phyloP scores from a whole-genome alignment of 2,888 invertebrate genomes.

The Hylaea fasciaria region DNA sequence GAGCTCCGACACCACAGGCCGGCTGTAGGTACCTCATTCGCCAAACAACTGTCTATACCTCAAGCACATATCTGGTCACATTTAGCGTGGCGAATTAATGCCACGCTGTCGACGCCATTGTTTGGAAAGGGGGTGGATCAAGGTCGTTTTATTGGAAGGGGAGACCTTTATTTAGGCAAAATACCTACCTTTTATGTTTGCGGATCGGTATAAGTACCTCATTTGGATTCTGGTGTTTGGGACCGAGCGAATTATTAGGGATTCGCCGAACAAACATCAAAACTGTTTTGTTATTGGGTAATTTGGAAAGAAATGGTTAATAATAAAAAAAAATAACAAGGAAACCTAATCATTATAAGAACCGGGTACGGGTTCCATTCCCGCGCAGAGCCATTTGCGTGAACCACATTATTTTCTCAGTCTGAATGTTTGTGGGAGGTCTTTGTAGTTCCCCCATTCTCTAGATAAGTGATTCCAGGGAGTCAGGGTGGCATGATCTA shows the following conservation, averaged over 20 bases:
- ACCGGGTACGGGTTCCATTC: no score
- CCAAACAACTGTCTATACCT: background rate
- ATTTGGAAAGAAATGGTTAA: background rate
- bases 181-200: slow-evolving; percentile 20
- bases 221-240: background rate
- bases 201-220: slow-evolving; percentile 4
- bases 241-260: slow-evolving; percentile 3
- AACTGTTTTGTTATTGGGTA: background rate
- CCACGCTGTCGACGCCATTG: slow-evolving; percentile 25
- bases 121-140: slow-evolving; percentile 34
- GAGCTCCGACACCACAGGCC: no score
- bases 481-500: no score
- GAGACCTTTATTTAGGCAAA: slow-evolving; percentile 7
- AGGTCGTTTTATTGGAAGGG: slow-evolving; percentile 26
- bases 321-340: no score
- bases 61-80: slow-evolving; percentile 3
- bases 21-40: background rate
- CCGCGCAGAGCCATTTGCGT: no score
- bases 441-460: no score
- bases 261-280: background rate
- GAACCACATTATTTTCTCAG: no score
- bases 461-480: no score
- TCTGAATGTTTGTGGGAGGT: no score
- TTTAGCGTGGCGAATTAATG: slow-evolving; percentile 23
- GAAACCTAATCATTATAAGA: no score